phyloP scores from a whole-genome alignment of 1,140 invertebrate genomes.

The Condylostylus longicornis region DNA sequence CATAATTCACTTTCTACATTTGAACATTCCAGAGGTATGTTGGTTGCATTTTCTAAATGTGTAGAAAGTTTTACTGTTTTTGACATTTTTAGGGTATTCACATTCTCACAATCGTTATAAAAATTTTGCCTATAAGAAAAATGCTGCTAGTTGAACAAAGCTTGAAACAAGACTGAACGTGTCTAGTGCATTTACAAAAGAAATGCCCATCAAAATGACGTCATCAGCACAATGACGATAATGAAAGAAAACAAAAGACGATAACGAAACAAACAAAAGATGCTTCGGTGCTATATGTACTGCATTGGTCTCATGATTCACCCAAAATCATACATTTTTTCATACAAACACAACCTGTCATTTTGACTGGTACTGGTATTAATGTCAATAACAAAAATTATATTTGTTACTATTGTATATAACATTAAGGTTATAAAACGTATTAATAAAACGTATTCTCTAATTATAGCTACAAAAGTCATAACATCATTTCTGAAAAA shows the following conservation, averaged over 20 bases:
- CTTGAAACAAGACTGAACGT: no score
- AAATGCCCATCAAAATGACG: no score
- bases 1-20: constrained; percentile 6
- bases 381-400: not conserved
- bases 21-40: constrained; percentile 6
- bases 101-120: not conserved
- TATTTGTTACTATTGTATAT: not conserved
- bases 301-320: not conserved
- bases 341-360: not conserved
- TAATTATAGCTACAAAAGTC: not conserved
- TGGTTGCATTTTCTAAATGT: constrained; percentile 6
- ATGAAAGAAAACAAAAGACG: not conserved
- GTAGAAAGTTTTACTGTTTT: constrained; percentile 5
- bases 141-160: no score
- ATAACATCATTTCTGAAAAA: not conserved
- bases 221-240: no score
- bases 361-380: not conserved
- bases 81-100: constrained; percentile 3
- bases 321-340: not conserved
- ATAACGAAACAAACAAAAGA: not conserved
- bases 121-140: no score
- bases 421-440: not conserved
- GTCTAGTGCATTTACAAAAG: no score
- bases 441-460: not conserved
- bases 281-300: not conserved